Evolutionary conservation across 2,797 vertebrate genomes (phyloP).

Genomic region (Spinibarbus caldwelli): DNA sequence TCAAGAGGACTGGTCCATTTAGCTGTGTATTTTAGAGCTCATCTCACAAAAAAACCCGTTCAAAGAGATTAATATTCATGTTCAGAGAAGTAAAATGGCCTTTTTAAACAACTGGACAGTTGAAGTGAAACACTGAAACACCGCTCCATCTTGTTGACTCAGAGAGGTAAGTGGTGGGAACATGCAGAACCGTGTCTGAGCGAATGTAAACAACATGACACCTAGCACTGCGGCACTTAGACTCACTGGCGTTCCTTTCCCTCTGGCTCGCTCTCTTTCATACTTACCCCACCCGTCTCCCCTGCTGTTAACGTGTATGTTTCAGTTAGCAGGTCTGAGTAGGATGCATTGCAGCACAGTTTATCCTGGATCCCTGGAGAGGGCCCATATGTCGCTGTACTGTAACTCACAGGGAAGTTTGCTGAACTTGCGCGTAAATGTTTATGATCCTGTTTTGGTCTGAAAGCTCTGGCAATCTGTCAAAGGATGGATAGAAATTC

Average conservation of each 20-base stretch:
- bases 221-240: constrained; percentile 34
- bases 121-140: constrained; percentile 44
- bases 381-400: constrained; percentile 51
- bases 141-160: constrained; percentile 48
- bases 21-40: constrained; percentile 48
- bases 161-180: constrained; percentile 59
- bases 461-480: constrained; percentile 18
- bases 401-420: constrained; percentile 42
- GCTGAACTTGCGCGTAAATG: not conserved
- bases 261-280: constrained; percentile 35
- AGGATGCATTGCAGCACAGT: constrained; percentile 59
- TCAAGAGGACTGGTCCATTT: constrained; percentile 55
- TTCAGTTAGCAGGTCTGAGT: constrained; percentile 59
- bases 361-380: constrained; percentile 58
- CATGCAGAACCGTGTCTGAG: constrained; percentile 61
- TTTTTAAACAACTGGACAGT: constrained; percentile 56
- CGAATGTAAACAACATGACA: constrained; percentile 59
- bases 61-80: constrained; percentile 33
- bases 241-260: constrained; percentile 30
- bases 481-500: not conserved
- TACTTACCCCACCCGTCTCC: constrained; percentile 42
- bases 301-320: constrained; percentile 53
- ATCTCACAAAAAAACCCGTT: constrained; percentile 45
- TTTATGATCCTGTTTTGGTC: constrained; percentile 3
- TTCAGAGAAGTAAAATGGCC: constrained; percentile 35